phyloP scores from a whole-genome alignment of 2,888 invertebrate species.

The Ditylenchus weischeri region DNA sequence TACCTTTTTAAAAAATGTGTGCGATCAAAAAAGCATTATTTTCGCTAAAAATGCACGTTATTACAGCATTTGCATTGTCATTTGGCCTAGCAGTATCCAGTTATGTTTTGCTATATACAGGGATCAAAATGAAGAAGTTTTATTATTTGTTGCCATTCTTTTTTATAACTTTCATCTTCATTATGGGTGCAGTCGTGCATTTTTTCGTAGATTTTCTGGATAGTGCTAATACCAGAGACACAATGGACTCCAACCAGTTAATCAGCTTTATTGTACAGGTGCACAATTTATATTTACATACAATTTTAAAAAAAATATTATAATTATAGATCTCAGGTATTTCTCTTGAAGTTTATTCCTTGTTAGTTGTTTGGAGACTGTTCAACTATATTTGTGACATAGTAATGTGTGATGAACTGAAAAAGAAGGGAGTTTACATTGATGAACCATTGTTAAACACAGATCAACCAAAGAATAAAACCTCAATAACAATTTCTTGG shows the following conservation, averaged over 20 bases:
- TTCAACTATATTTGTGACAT: constrained; percentile 25
- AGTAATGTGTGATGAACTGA: constrained; percentile 11
- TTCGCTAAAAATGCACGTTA: too few relatives aligned
- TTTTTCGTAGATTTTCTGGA: constrained; percentile 39
- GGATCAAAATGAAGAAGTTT: background rate
- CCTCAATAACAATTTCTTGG: background rate
- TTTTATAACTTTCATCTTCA: constrained; percentile 37
- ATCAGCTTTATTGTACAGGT: constrained; percentile 9
- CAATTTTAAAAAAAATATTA: background rate
- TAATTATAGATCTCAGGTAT: constrained; percentile 33
- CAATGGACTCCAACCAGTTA: constrained; percentile 1
- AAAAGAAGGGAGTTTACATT: background rate
- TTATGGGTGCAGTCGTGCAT: constrained; percentile 34
- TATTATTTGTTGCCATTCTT: constrained; percentile 38
- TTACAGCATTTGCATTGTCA: background rate
- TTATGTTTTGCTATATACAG: constrained; percentile 4
- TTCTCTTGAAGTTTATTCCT: constrained; percentile 39
- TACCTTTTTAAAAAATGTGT: too few relatives aligned
- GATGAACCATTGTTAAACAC: background rate
- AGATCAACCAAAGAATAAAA: background rate
- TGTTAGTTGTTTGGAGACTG: constrained; percentile 39
- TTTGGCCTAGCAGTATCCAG: background rate
- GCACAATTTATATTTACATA: background rate
- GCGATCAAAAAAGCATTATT: too few relatives aligned
- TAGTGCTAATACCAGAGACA: constrained; percentile 38